Conservation (phyloP, 1,140 invertebrate species). For the Drosophila yakuba region DNA sequence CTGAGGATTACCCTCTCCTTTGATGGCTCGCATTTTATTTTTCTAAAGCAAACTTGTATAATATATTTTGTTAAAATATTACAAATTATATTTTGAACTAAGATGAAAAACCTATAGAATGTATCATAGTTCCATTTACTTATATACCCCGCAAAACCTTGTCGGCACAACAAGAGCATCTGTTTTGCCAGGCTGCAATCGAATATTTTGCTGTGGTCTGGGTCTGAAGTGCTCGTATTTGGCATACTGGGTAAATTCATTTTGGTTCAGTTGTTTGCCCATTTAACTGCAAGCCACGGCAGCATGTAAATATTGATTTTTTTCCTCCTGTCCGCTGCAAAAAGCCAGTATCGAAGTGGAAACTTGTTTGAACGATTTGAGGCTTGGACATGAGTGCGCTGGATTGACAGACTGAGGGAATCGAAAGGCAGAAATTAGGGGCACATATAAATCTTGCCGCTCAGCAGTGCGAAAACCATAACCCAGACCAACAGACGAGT, state of each 20-base stretch:
- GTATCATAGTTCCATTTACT: no score
- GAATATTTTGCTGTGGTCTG: slow-evolving; percentile 42
- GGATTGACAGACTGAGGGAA: slow-evolving; percentile 13
- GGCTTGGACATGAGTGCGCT: slow-evolving; percentile 21
- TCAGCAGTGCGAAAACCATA: slow-evolving; percentile 24
- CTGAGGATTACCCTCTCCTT: not conserved
- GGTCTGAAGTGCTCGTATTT: slow-evolving; percentile 10
- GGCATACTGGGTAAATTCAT: slow-evolving; percentile 24
- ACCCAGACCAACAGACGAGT: slow-evolving; percentile 12
- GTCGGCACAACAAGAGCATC: slow-evolving; percentile 1
- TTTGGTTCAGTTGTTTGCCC: slow-evolving; percentile 58
- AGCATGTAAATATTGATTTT: slow-evolving; percentile 74
- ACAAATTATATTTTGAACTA: no score
- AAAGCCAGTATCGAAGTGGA: slow-evolving; percentile 34
- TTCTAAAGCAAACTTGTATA: not conserved
- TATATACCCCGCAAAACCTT: not conserved
- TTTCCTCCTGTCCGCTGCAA: slow-evolving; percentile 22
- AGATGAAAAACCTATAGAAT: no score
- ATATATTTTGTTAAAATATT: no score
- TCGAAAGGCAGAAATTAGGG: slow-evolving; percentile 43
- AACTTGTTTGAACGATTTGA: slow-evolving; percentile 37
- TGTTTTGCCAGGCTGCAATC: slow-evolving; percentile 32
- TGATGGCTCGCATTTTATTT: not conserved
- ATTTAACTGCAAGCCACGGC: slow-evolving; percentile 60
- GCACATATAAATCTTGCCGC: slow-evolving; percentile 24